Evolutionary conservation across 2,888 invertebrate species (phyloP).

Genomic region (Andrena fulva): DNA sequence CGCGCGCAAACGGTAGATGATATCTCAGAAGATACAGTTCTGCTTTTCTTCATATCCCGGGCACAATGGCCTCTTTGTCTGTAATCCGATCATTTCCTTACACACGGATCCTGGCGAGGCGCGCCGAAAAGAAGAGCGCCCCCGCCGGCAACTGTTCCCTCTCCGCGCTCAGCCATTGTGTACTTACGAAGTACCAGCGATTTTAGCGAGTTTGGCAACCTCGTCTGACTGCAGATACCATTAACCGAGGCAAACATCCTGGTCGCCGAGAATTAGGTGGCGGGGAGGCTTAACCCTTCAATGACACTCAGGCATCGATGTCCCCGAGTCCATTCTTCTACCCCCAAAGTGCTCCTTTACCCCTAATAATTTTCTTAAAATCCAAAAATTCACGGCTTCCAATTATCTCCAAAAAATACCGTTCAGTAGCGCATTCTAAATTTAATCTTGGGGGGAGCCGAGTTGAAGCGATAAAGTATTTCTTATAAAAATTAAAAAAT

Average conservation of each 20-base stretch:
- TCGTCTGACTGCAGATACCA: not conserved
- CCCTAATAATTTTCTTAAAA: too few species aligned
- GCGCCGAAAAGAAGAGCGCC: slow-evolving; percentile 4
- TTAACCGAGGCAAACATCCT: not conserved
- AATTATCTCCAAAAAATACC: too few species aligned
- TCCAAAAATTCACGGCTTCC: too few species aligned
- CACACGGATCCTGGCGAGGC: slow-evolving; percentile 37
- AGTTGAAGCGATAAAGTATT: too few species aligned
- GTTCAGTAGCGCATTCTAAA: too few species aligned
- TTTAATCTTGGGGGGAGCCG: too few species aligned
- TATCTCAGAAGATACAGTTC: slow-evolving; percentile 65
- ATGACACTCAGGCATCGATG: too few species aligned
- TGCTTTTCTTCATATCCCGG: slow-evolving; percentile 61
- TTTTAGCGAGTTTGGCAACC: not conserved
- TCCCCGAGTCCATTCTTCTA: too few species aligned
- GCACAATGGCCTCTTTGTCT: slow-evolving; percentile 66
- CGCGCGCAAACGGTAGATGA: slow-evolving; percentile 57
- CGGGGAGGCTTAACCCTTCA: too few species aligned
- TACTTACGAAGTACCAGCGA: not conserved
- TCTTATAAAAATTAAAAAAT: too few species aligned
- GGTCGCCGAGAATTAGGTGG: not conserved
- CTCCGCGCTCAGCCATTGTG: not conserved
- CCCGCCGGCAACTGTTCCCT: slow-evolving; percentile 3
- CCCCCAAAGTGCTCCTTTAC: too few species aligned
- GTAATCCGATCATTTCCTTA: slow-evolving; percentile 56